Conservation (phyloP, 2,888 invertebrate species). For the Acanthococcus lagerstroemiae region DNA sequence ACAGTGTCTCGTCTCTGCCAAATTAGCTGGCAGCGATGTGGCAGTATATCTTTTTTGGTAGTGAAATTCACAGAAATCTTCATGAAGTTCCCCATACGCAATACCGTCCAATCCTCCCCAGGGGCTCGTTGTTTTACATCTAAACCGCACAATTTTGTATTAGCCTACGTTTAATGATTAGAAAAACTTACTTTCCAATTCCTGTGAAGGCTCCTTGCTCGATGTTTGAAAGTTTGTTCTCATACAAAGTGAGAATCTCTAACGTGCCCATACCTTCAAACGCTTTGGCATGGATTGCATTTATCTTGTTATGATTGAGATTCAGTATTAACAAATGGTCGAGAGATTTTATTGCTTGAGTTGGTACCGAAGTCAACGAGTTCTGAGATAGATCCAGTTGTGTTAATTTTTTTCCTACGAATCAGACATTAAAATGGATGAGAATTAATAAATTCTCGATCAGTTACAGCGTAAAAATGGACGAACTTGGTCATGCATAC, state of each 20-base stretch:
- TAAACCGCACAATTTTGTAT: too few species aligned
- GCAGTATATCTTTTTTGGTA: too few species aligned
- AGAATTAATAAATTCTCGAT: neutral
- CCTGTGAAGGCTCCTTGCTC: constrained; percentile 77
- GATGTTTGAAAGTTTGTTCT: constrained; percentile 67
- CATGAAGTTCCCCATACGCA: too few species aligned
- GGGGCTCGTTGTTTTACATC: too few species aligned
- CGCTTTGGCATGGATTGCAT: constrained; percentile 64
- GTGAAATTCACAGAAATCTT: too few species aligned
- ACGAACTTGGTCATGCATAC: constrained; percentile 47
- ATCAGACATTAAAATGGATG: neutral
- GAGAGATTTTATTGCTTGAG: constrained; percentile 65
- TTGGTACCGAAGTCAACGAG: constrained; percentile 67
- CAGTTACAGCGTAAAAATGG: neutral
- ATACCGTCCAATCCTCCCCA: too few species aligned
- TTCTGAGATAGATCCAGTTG: constrained; percentile 83
- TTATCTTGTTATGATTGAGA: constrained; percentile 78
- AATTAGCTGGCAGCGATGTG: too few species aligned
- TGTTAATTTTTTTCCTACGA: constrained; percentile 68
- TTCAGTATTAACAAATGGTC: constrained; percentile 76
- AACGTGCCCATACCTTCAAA: constrained; percentile 79
- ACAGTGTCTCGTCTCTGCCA: too few species aligned
- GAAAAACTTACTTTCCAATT: constrained; percentile 72
- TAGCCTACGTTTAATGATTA: too few species aligned
- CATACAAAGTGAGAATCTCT: constrained; percentile 77